Conservation (phyloP, 2,113 vertebrate genomes). For the Meriones unguiculatus region DNA sequence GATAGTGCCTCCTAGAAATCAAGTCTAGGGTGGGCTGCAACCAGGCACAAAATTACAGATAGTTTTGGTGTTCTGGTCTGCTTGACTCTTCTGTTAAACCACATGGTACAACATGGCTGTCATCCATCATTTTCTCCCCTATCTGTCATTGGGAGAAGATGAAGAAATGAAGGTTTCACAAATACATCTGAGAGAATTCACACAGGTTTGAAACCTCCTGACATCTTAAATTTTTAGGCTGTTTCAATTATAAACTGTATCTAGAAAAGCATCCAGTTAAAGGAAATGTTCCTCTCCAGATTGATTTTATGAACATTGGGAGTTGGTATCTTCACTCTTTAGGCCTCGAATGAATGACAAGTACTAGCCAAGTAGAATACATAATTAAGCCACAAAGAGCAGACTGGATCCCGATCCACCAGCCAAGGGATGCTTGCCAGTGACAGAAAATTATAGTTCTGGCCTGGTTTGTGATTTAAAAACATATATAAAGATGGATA, state of each 20-base stretch:
- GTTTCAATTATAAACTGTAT: conserved; percentile 13
- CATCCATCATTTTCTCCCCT: neutral
- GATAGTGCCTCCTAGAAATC: neutral
- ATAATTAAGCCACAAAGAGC: neutral
- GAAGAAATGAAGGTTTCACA: neutral
- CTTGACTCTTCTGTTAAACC: neutral
- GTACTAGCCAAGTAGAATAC: neutral
- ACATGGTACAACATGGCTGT: neutral
- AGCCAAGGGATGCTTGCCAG: neutral
- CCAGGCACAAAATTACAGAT: neutral
- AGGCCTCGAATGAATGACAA: neutral
- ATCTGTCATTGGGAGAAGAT: neutral
- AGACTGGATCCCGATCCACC: conserved; percentile 3
- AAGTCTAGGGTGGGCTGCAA: neutral
- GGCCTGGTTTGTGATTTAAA: neutral
- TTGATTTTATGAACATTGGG: neutral
- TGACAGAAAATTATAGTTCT: conserved; percentile 12
- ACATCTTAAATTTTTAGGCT: neutral
- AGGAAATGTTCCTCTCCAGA: neutral
- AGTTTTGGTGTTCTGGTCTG: neutral
- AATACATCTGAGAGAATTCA: neutral
- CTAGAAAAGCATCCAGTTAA: neutral
- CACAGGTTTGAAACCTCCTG: neutral
- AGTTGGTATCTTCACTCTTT: neutral
- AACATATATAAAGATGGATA: conserved; percentile 16